phyloP scores from a whole-genome alignment of 2,797 vertebrate species.

The Galago senegalensis region DNA sequence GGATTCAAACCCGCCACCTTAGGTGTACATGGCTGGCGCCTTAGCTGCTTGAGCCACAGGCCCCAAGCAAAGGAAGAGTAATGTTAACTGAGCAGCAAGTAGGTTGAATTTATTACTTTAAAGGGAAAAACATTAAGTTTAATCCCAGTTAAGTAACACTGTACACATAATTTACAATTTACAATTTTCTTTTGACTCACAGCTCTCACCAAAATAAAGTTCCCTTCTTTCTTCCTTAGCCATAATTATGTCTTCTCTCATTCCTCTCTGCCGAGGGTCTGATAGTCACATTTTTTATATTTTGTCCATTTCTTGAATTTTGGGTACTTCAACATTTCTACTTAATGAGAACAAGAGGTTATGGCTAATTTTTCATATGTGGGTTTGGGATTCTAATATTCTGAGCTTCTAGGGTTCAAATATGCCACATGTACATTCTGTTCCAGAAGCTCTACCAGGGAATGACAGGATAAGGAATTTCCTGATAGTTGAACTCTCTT shows the following conservation, averaged over 20 bases:
- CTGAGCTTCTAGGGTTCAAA: constrained; percentile 40
- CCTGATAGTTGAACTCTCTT: constrained; percentile 43
- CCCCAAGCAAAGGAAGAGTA: background rate
- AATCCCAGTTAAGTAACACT: constrained; percentile 5
- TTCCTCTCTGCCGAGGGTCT: constrained; percentile 20
- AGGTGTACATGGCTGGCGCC: too few relatives aligned
- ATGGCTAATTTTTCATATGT: constrained; percentile 37
- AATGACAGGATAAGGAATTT: constrained; percentile 58
- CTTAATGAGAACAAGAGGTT: constrained; percentile 51
- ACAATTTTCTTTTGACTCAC: constrained; percentile 40
- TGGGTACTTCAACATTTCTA: constrained; percentile 21
- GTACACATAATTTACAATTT: constrained; percentile 8
- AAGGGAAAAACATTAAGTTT: constrained; percentile 25
- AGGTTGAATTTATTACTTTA: constrained; percentile 56
- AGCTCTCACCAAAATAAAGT: constrained; percentile 39
- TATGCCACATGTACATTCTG: background rate
- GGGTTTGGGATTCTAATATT: constrained; percentile 56
- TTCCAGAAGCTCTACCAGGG: constrained; percentile 16
- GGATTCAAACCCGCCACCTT: too few relatives aligned
- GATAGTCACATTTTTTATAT: constrained; percentile 40
- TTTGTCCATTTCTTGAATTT: constrained; percentile 40
- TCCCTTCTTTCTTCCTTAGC: constrained; percentile 18
- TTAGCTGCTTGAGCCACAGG: too few relatives aligned
- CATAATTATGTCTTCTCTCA: background rate
- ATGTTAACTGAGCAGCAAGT: constrained; percentile 31